Base-by-base conservation (phyloP, 2,888 invertebrate genomes). In the Volucella inanis region DNA sequence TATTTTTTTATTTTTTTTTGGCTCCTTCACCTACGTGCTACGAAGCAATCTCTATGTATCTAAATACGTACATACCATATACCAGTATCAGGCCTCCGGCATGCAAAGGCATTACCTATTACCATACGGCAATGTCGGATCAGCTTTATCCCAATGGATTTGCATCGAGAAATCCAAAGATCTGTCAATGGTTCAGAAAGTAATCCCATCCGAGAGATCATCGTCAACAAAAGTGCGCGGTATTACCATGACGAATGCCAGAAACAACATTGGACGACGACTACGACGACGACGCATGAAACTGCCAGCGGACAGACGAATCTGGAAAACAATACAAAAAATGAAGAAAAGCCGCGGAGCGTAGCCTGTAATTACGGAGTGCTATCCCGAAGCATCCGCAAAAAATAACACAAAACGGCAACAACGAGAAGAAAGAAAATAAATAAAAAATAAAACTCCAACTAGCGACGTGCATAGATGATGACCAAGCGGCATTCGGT, bases 201-300 rank as follows among this genome's bases (percentile, higher is more conserved):
- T 67, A 67, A 71, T 49, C 70, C 64, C 67, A 43, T 47, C 55
- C 57, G 67, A 71, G 72, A 78, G 62, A 75, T 83, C 75, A 59
- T 45, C 62, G 67, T 76, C 71, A 68, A 79, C 71, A 76, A 85
- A 80, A 76, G 80, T 76, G 61, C 67, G 61, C 81, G 71, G 52
- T 70, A 71, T 49, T 61, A 41, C 76, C 85, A 85, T 81, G 85
- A 85, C 81, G 80, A 85, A 85, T 81, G 81, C 85, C 76, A 85
- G 76, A 81, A 72, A 85, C 72, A 85, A 85, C 85, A 85, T 77
- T 49, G 59, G 49, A 57, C 59, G 59, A 71, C 71, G 49, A 39
- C 49, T 15, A 15, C 49, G 22, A 45, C 22, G 45, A 45, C 59
- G 43, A 57, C 62, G 22, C 22, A 22, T 22, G 22, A 22, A 22